phyloP scores from a whole-genome alignment of 2,888 invertebrate species.

The Sipha maydis region DNA sequence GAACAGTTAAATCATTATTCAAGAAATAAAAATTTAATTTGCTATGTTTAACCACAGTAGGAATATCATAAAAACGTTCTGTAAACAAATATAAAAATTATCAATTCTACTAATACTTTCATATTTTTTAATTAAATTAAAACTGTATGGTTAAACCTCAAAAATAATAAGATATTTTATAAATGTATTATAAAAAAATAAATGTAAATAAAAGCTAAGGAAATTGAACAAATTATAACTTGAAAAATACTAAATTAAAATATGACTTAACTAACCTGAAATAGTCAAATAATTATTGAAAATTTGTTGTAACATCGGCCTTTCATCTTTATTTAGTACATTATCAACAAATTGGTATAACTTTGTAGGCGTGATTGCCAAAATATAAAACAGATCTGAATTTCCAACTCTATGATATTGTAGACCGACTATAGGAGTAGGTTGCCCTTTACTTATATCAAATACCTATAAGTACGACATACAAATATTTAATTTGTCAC shows the following conservation, averaged over 20 bases:
- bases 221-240: not conserved
- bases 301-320: conserved; percentile 81
- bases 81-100: not conserved
- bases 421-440: conserved; percentile 86
- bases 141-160: not conserved
- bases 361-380: conserved; percentile 84
- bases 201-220: no score
- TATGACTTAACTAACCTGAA: conserved; percentile 69
- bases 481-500: not conserved
- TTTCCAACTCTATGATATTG: conserved; percentile 81
- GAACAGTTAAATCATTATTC: conserved; percentile 72
- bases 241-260: not conserved
- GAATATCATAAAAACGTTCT: conserved; percentile 59
- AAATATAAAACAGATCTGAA: conserved; percentile 80
- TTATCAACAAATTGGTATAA: conserved; percentile 88
- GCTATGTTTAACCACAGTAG: conserved; percentile 7
- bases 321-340: conserved; percentile 78
- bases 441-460: conserved; percentile 82
- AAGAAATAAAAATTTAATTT: conserved; percentile 61
- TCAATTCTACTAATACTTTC: no score
- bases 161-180: not conserved
- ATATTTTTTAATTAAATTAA: no score
- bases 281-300: conserved; percentile 81
- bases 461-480: conserved; percentile 76
- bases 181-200: not conserved